phyloP scores from a whole-genome alignment of 37 sponge, comb jelly and placozoan species.

The Eunapius fragilis region DNA sequence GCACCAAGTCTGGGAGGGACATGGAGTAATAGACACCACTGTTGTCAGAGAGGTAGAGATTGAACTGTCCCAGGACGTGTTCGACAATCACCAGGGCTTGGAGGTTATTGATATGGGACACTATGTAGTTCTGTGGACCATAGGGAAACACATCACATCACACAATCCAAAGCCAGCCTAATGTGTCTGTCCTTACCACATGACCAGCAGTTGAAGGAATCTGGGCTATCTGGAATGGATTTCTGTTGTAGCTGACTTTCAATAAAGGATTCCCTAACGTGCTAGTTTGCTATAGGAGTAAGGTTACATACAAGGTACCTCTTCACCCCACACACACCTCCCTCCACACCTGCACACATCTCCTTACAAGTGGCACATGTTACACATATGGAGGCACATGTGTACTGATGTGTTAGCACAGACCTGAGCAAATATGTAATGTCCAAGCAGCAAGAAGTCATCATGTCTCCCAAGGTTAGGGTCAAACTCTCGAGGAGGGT shows the following conservation, averaged over 20 bases:
- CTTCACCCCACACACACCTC: too few species aligned
- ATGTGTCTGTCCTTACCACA: background rate
- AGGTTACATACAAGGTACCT: too few species aligned
- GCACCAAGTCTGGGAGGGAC: constrained; percentile 48
- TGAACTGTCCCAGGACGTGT: constrained; percentile 39
- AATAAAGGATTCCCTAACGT: background rate
- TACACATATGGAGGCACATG: too few species aligned
- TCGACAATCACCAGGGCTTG: constrained; percentile 76
- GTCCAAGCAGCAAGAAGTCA: constrained; percentile 41
- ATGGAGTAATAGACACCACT: constrained; percentile 72
- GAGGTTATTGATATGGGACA: background rate
- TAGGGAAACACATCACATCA: constrained; percentile 14
- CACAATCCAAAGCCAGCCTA: background rate
- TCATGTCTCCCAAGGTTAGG: constrained; percentile 52
- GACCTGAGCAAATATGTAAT: constrained; percentile 71
- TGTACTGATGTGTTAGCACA: too few species aligned
- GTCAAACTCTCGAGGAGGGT: constrained; percentile 51
- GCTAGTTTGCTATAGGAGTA: constrained; percentile 16
- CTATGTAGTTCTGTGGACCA: background rate
- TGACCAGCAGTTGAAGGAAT: constrained; percentile 33
- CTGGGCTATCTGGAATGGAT: constrained; percentile 33
- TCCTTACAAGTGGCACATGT: too few species aligned
- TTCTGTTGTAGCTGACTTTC: constrained; percentile 44
- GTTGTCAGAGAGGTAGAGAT: constrained; percentile 77
- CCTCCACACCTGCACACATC: too few species aligned